Evolutionary conservation across 2,113 vertebrate genomes (phyloP).

Genomic region (Oryzias curvinotus): DNA sequence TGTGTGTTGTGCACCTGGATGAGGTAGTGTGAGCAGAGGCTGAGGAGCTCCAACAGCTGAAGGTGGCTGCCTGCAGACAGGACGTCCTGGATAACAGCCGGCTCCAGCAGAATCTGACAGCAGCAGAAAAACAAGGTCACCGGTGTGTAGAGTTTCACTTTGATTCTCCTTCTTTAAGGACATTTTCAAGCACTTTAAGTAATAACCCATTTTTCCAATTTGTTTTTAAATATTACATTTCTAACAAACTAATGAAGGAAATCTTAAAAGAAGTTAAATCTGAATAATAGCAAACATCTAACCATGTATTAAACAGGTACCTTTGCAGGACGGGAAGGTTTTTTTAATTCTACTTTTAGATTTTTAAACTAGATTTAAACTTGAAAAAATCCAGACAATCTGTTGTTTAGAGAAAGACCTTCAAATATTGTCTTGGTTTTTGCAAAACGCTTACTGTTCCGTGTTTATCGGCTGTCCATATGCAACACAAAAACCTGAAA

Average conservation of each 20-base stretch:
- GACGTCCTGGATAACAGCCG: constrained; percentile 92
- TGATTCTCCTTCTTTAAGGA: constrained; percentile 2
- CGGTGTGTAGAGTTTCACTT: not conserved
- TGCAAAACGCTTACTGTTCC: no score
- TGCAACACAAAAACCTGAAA: constrained; percentile 21
- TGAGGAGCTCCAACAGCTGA: constrained; percentile 94
- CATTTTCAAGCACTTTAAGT: not conserved
- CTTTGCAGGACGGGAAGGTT: no score
- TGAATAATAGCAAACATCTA: no score
- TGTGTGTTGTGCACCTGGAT: constrained; percentile 84
- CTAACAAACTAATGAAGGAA: no score
- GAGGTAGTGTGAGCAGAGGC: constrained; percentile 97
- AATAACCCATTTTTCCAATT: not conserved
- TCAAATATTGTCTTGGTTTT: no score
- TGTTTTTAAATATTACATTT: not conserved
- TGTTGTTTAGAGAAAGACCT: no score
- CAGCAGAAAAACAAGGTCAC: constrained; percentile 28
- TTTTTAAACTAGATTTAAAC: no score
- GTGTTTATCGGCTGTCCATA: no score
- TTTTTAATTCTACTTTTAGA: no score
- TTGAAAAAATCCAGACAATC: no score
- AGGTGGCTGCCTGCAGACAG: constrained; percentile 96
- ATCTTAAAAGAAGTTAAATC: no score
- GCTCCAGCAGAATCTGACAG: constrained; percentile 89
- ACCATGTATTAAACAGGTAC: no score